These are phyloP conservation scores for Agrypnus murinus DNA, from an alignment of 2,888 invertebrate species.

Conservation along the genomic window DNA sequence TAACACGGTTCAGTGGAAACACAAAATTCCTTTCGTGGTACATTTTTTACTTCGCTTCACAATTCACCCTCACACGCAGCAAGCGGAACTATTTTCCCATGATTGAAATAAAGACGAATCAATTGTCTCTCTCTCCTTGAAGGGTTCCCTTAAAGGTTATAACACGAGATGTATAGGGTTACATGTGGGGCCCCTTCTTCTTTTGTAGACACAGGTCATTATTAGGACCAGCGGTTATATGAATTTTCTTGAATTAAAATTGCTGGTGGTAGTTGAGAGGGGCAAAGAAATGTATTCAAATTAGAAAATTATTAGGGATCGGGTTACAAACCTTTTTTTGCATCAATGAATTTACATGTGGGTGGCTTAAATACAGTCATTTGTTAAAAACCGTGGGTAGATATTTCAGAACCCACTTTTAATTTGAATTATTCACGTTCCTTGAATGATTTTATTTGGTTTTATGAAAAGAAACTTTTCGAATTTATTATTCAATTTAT, in stretches of 20 bases:
- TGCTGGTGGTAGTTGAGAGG: constrained; percentile 8
- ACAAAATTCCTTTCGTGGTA: neutral
- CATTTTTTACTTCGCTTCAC: constrained; percentile 17
- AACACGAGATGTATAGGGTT: constrained; percentile 56
- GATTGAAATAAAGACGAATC: constrained; percentile 55
- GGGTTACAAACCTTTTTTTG: constrained; percentile 50
- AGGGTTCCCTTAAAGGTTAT: constrained; percentile 59
- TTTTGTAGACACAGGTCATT: constrained; percentile 45
- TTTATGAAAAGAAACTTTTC: too few species aligned
- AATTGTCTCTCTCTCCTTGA: constrained; percentile 52
- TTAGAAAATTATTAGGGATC: constrained; percentile 55
- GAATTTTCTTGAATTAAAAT: constrained; percentile 34
- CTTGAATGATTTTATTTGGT: constrained; percentile 1
- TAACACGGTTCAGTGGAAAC: neutral
- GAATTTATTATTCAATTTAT: too few species aligned
- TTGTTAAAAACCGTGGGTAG: constrained; percentile 8
- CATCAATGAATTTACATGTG: constrained; percentile 39
- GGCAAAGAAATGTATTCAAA: constrained; percentile 47
- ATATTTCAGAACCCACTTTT: constrained; percentile 3
- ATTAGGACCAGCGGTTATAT: constrained; percentile 27
- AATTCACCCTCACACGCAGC: constrained; percentile 4
- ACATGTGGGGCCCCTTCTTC: constrained; percentile 54
- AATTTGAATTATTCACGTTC: constrained; percentile 19
- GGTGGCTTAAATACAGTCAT: constrained; percentile 37
- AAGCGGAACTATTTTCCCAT: constrained; percentile 53